A percentile compares a stretch with the other conserved stretches of the same genome.
Conservation (phyloP, 2,888 invertebrate genomes). For the Epinotia bilunana region DNA sequence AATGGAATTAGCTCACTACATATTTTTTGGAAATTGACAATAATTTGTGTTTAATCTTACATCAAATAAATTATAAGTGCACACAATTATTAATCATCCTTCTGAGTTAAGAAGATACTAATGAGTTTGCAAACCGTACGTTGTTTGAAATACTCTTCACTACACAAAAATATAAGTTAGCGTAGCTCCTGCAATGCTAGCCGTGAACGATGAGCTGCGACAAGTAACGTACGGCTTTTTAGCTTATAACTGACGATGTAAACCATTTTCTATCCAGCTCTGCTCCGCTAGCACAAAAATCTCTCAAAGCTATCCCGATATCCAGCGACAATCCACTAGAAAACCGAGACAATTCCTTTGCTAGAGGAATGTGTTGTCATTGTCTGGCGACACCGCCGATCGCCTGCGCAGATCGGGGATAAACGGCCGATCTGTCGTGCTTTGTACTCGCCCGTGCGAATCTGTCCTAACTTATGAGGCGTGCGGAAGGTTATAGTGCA, state of each 20-base stretch:
- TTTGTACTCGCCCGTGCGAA: conserved; percentile 61
- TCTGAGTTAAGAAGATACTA: too few species aligned
- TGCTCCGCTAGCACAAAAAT: background rate
- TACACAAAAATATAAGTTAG: too few species aligned
- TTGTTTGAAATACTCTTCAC: too few species aligned
- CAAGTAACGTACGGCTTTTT: too few species aligned
- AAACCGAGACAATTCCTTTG: conserved; percentile 28
- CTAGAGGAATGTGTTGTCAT: conserved; percentile 37
- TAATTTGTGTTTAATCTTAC: too few species aligned
- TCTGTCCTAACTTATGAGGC: conserved; percentile 55
- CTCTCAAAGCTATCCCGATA: background rate
- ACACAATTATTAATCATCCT: too few species aligned
- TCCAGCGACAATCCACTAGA: conserved; percentile 22
- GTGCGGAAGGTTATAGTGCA: conserved; percentile 51
- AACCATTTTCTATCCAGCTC: background rate
- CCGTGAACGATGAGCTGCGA: too few species aligned
- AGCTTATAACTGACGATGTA: background rate
- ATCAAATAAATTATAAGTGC: too few species aligned
- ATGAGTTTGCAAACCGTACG: too few species aligned
- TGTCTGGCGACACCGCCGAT: conserved; percentile 49
- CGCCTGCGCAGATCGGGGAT: conserved; percentile 60
- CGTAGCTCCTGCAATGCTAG: too few species aligned
- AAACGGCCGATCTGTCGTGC: conserved; percentile 73
- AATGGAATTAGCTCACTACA: too few species aligned
- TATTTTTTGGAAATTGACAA: too few species aligned